Conservation (phyloP, 1,140 invertebrate species). For the Stegodyphus mimosarum region DNA sequence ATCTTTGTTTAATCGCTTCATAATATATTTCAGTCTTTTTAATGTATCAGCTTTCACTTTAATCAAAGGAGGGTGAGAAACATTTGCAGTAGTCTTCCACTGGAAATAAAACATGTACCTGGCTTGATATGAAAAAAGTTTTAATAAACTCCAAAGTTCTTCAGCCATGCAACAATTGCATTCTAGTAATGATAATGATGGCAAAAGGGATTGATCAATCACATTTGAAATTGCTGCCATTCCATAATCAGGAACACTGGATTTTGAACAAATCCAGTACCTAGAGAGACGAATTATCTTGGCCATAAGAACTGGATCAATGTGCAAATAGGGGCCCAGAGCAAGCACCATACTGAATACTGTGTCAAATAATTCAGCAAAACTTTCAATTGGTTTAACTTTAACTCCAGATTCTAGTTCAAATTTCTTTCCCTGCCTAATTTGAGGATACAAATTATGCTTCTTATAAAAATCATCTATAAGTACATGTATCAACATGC, state of each 20-base stretch:
- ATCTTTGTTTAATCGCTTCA: conserved; percentile 98
- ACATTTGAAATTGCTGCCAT: conserved; percentile 67
- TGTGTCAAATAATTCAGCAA: conserved; percentile 80
- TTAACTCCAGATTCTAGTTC: conserved; percentile 19
- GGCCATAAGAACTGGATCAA: conserved; percentile 82
- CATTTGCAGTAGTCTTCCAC: conserved; percentile 92
- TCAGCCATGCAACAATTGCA: conserved; percentile 96
- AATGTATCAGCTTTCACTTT: conserved; percentile 84
- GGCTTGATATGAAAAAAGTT: conserved; percentile 91
- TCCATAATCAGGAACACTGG: conserved; percentile 17
- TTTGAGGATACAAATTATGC: conserved; percentile 68
- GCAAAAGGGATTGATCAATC: conserved; percentile 87
- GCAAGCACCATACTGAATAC: conserved; percentile 88
- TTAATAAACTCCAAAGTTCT: conserved; percentile 93
- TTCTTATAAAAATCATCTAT: conserved; percentile 90
- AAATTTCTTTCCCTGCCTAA: neutral
- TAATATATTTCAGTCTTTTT: conserved; percentile 93
- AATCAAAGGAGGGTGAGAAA: conserved; percentile 83
- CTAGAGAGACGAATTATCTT: conserved; percentile 71
- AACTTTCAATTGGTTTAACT: conserved; percentile 72
- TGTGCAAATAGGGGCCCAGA: conserved; percentile 88
- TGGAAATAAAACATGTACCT: conserved; percentile 73
- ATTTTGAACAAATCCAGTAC: conserved; percentile 58
- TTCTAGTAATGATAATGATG: conserved; percentile 89
- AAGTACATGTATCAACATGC: conserved; percentile 83